Base-by-base conservation (phyloP, 2,113 vertebrate genomes). In the Zeus faber region DNA sequence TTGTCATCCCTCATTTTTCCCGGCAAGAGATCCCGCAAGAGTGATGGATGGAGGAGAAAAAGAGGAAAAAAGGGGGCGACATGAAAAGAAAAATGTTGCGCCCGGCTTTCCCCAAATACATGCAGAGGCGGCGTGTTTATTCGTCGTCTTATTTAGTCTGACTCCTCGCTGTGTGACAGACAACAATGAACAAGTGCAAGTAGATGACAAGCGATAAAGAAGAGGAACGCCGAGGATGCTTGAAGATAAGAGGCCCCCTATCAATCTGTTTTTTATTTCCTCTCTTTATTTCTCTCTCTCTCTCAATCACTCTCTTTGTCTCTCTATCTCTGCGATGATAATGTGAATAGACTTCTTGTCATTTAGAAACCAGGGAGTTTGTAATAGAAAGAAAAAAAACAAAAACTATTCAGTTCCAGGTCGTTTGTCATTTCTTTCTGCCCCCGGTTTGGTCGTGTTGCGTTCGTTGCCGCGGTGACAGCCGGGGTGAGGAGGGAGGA, bases 401-500 rank as follows among this genome's bases (percentile, higher is more conserved):
- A 74, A n/a, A n/a, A n/a, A 73, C 87, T 89, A 79, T 82, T 79
- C 67, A 83, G 79, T 49, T 89, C 83, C 76, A 81, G 85, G 74
- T 91, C 92, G 91, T 92, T 90, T 76, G 79, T 65, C 81, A 84
- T 76, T 81, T 86, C 83, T n/a, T 11, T 80, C 76, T 82, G 17
- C 11, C 6, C 11, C 18, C 13, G 17, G 29, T 64, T 67, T n/a
- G n/a, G n/a, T n/a, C n/a, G n/a, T n/a, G n/a, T n/a, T n/a, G n/a
- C n/a, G n/a, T 21, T 67, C 59, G 74, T 61, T 50, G 60, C 77
- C 45, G 75, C 59, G 58, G 75, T 65, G 76, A 70, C 43, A 49
- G 70, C 68, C 50, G 79, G 61, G 79, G 72, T 88, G 88, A 92
- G 87, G 87, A 89, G 88, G 83, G 86, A 85, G 84, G 88, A 86